Evolutionary conservation across 2,113 vertebrate species (phyloP), one percentile per base, ranked within the genome.

Genomic region (Lophochroa leadbeateri): DNA sequence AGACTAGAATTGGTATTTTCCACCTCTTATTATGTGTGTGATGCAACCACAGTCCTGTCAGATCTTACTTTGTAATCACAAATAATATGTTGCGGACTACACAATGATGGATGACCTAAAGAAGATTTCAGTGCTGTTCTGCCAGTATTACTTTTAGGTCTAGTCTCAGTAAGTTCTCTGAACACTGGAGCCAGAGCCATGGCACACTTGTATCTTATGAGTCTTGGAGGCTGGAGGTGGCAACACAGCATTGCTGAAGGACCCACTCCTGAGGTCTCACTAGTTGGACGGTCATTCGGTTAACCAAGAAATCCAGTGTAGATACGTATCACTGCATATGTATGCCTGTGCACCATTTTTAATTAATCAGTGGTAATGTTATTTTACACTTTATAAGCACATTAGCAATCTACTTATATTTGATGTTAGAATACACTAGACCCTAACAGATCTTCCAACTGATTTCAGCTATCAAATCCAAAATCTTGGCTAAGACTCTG

Each of bases 241-340:
- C 20, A 83, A n/a, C 5, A 39, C 12, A 65, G 15, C 3, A 3
- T 18, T 52, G 11, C 14, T 69, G 44, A 88, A 74, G 21, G 25
- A 67, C 14, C 19, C 7, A 7, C 6, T 91, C 8, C 37, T 46
- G 25, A 70, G 28, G 44, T 91, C 49, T 41, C 9, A 13, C 21
- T 37, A n/a, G 24, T 7, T 18, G 17, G 24, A 28, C 1, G 69
- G 33, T n/a, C 13, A 25, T 23, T 52, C 0, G 0, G 4, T 76
- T 90, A 69, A 68, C 19, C 6, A 21, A 33, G 41, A 90, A 86
- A 47, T 8, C 28, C 35, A 35, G 18, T 6, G 37, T 18, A 69
- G 33, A 37, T 44, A 41, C 3, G 2, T 13, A 28, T 2, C 20
- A 28, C 41, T 68, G 18, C 17, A 57, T n/a, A 14, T 8, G 13